Evolutionary conservation across 1,140 invertebrate genomes (phyloP).

Genomic region (Gryllus bimaculatus): DNA sequence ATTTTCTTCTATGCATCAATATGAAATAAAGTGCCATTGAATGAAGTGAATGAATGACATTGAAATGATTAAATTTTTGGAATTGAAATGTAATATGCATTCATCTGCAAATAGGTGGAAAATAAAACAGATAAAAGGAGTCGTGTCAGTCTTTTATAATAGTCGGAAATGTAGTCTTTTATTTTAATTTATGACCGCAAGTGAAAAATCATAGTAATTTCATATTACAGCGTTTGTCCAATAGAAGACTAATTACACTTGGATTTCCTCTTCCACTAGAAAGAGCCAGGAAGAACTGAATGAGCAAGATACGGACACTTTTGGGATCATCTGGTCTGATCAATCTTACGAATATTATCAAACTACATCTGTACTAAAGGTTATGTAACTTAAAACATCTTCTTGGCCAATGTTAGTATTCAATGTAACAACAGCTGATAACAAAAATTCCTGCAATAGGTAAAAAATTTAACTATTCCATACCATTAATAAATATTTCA

Average conservation of each 20-base stretch:
- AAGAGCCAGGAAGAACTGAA: slow-evolving; percentile 66
- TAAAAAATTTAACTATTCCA: not conserved
- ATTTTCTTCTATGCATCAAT: no score
- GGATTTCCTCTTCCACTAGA: slow-evolving; percentile 56
- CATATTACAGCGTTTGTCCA: slow-evolving; percentile 57
- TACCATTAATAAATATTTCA: not conserved
- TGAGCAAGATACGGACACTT: slow-evolving; percentile 56
- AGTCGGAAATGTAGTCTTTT: no score
- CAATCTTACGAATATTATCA: slow-evolving; percentile 42
- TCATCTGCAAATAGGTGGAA: no score
- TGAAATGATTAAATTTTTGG: no score
- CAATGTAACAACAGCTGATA: slow-evolving; percentile 49
- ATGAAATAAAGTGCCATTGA: no score
- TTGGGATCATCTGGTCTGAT: slow-evolving; percentile 44
- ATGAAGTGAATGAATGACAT: no score
- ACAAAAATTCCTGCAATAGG: not conserved
- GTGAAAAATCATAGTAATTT: no score
- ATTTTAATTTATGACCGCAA: no score
- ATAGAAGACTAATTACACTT: slow-evolving; percentile 49
- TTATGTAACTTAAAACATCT: slow-evolving; percentile 55
- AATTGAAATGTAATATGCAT: no score
- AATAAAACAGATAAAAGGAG: no score
- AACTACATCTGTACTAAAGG: slow-evolving; percentile 50
- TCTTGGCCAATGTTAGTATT: slow-evolving; percentile 53
- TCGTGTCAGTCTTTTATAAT: no score